Conservation (phyloP, 2,113 vertebrate genomes). For the Macrotis lagotis region DNA sequence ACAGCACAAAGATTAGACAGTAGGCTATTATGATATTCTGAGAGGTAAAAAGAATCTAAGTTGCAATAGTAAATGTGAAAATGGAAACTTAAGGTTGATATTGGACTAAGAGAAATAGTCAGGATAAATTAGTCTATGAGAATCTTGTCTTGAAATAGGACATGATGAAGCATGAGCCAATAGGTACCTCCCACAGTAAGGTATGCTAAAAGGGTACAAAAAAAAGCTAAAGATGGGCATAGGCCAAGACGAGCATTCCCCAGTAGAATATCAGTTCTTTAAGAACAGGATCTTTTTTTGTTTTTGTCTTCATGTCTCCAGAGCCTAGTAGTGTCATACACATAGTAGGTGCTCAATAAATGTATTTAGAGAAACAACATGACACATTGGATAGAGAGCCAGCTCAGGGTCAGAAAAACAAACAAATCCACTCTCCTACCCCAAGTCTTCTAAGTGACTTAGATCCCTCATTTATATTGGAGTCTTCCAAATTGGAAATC, state of each 20-base stretch:
- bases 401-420: not conserved
- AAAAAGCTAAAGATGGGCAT: not conserved
- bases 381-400: not conserved
- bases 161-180: not conserved
- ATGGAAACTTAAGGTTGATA: not conserved
- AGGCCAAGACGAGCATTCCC: not conserved
- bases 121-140: not conserved
- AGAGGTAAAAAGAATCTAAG: too few species aligned
- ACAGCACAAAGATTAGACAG: not conserved
- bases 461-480: too few species aligned
- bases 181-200: not conserved
- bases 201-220: not conserved
- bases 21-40: not conserved
- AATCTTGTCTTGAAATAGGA: not conserved
- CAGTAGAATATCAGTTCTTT: not conserved
- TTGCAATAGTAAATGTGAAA: not conserved
- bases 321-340: not conserved
- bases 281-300: not conserved
- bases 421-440: too few species aligned
- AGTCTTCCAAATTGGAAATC: too few species aligned
- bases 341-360: not conserved
- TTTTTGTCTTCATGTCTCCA: not conserved
- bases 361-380: not conserved
- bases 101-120: not conserved
- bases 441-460: too few species aligned